Conservation (phyloP, 2,888 invertebrate genomes). For the Drosophila sordidula region DNA sequence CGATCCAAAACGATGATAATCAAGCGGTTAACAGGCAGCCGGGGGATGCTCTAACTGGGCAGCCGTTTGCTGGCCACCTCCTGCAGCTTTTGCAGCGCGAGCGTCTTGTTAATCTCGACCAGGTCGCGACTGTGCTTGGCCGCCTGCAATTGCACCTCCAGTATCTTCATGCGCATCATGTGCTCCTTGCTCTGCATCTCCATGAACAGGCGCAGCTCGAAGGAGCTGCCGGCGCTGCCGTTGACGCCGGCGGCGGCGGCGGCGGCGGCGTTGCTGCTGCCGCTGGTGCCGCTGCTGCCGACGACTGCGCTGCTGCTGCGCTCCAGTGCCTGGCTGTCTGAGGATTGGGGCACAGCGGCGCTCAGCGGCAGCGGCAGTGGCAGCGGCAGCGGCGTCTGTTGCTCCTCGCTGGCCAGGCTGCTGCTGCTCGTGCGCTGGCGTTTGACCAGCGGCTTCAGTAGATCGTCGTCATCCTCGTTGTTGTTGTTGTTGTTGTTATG, state of each 20-base stretch:
- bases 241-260: conserved; percentile 14
- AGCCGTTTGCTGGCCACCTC: conserved; percentile 83
- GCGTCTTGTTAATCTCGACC: conserved; percentile 88
- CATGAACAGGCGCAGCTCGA: conserved; percentile 83
- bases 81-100: conserved; percentile 87
- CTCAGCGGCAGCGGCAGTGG: conserved; percentile 32
- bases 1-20: conserved; percentile 55
- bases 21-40: conserved; percentile 18
- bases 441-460: conserved; percentile 67
- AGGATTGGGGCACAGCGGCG: conserved; percentile 17
- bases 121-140: conserved; percentile 86
- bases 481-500: conserved; percentile 63
- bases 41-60: conserved; percentile 73
- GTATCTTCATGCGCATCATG: conserved; percentile 85
- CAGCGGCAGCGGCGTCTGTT: conserved; percentile 37
- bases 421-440: conserved; percentile 78
- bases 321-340: conserved; percentile 67
- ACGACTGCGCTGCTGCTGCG: conserved; percentile 37
- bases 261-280: not conserved
- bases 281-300: conserved; percentile 36
- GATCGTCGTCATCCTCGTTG: conserved; percentile 74
- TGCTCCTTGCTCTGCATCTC: conserved; percentile 85
- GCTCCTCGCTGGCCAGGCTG: conserved; percentile 64
- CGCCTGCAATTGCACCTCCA: conserved; percentile 85
- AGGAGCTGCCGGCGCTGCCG: conserved; percentile 44